Evolutionary conservation across 2,888 invertebrate genomes (phyloP), one percentile per base, ranked within the genome.

Genomic region (Metalampra italica): DNA sequence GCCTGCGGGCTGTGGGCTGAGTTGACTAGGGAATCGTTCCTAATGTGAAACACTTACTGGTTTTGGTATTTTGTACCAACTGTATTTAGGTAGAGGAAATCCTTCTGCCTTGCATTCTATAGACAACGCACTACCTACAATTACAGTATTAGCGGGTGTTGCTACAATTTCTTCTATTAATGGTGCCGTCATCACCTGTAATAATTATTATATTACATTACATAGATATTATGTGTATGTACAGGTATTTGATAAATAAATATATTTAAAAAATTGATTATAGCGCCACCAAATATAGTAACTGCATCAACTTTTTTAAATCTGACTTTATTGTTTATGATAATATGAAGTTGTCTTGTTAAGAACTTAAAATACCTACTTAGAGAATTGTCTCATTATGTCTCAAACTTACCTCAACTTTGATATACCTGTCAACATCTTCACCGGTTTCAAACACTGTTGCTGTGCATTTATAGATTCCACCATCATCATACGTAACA

Each of bases 41-140:
- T 40, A 34, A 34, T 2, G 9, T 11, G 9, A 39, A 13, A 39
- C 9, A 40, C 11, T n/a, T 12, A 36, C 44, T n/a, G 34, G 9
- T 13, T 37, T 61, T 7, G 64, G 45, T 44, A 69, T 54, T 60
- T 84, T 86, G 22, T 52, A 74, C 80, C 81, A 88, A 12, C 42
- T 46, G 43, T 76, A 80, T 51, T 67, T 60, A 1, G 85, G 83
- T 29, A 68, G 61, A 8, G 87, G 87, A 9, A 54, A 59, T 0
- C 82, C 85, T 30, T 75, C 66, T 1, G 80, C 82, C 32, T 60
- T 47, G 53, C 88, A 89, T 47, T 80, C 75, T 46, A 87, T 63
- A 0, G 65, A 56, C 22, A 87, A 52, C 14, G 59, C 42, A 14
- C 65, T 65, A 0, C 77, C 80, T 36, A 59, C 61, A 5, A 66